phyloP scores from a whole-genome alignment of 2,113 vertebrate species.

The Heliornis fulica region DNA sequence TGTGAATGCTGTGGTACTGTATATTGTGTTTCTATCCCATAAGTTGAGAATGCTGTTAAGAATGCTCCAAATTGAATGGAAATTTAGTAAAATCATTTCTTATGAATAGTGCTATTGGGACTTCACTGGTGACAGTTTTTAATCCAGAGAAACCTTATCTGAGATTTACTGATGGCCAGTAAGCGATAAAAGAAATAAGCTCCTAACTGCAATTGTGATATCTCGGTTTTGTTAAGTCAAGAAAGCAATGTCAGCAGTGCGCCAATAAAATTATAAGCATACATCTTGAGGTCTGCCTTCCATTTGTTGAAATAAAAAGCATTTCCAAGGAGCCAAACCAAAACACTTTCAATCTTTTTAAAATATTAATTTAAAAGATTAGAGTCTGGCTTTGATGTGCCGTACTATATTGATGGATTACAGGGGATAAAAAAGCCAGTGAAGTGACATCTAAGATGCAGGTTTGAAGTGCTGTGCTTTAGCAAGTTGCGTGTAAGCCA shows the following conservation, averaged over 20 bases:
- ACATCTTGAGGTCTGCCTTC: not conserved
- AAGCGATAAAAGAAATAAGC: not conserved
- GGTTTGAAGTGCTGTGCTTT: not conserved
- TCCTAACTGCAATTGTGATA: not conserved
- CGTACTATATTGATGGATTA: conserved; percentile 18
- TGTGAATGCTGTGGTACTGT: not conserved
- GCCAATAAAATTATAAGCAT: not conserved
- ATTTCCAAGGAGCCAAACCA: not conserved
- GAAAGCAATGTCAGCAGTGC: not conserved
- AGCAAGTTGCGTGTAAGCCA: not conserved
- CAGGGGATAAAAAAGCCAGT: not conserved
- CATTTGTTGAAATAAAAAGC: not conserved
- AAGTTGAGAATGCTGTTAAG: not conserved
- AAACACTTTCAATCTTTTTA: conserved; percentile 11
- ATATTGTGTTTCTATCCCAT: not conserved
- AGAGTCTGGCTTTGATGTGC: conserved; percentile 7
- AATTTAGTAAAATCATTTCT: not conserved
- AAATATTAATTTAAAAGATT: conserved; percentile 47
- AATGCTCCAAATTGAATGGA: not conserved
- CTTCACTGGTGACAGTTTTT: not conserved
- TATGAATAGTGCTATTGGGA: not conserved
- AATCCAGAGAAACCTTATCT: not conserved
- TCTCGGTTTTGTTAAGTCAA: not conserved
- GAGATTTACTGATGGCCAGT: not conserved
- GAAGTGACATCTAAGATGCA: not conserved